A percentile compares a stretch with the other conserved stretches of the same genome.
Conservation (phyloP, 2,888 invertebrate species). For the Megalurothrips usitatus region DNA sequence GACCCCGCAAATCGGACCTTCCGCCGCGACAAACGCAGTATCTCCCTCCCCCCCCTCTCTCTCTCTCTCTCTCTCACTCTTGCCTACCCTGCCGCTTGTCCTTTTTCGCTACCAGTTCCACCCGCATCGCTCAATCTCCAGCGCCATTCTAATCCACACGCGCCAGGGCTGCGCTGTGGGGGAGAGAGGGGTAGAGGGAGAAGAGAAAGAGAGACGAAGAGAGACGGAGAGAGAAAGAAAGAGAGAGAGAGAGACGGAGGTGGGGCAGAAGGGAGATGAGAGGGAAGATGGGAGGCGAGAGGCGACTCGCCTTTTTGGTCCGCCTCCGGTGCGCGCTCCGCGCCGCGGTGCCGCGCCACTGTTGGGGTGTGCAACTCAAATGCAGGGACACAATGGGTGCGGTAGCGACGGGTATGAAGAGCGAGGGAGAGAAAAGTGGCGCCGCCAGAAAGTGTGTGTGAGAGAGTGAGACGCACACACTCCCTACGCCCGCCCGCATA, state of each 20-base stretch:
- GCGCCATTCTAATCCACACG: slow-evolving; percentile 1
- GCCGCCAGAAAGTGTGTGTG: background rate
- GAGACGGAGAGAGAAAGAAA: background rate
- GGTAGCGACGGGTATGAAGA: background rate
- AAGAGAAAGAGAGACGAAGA: background rate
- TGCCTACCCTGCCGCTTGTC: background rate
- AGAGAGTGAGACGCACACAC: too few relatives aligned
- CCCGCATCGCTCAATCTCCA: background rate
- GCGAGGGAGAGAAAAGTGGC: background rate
- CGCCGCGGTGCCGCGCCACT: too few relatives aligned
- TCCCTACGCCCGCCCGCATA: too few relatives aligned
- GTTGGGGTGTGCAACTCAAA: background rate
- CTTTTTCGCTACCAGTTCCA: background rate
- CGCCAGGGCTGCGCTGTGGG: background rate
- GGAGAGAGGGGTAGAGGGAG: background rate
- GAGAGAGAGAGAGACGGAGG: background rate
- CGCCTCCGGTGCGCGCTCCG: too few relatives aligned
- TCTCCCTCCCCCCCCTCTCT: background rate
- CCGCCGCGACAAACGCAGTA: background rate
- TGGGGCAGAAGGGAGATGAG: background rate
- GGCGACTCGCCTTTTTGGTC: background rate
- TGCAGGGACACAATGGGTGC: background rate
- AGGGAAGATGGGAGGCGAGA: background rate
- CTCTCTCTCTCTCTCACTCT: background rate
- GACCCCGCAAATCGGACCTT: background rate